Evolutionary conservation across 1,140 invertebrate species (phyloP), one percentile per base, ranked within the genome.

Genomic region (Helicoverpa armigera): DNA sequence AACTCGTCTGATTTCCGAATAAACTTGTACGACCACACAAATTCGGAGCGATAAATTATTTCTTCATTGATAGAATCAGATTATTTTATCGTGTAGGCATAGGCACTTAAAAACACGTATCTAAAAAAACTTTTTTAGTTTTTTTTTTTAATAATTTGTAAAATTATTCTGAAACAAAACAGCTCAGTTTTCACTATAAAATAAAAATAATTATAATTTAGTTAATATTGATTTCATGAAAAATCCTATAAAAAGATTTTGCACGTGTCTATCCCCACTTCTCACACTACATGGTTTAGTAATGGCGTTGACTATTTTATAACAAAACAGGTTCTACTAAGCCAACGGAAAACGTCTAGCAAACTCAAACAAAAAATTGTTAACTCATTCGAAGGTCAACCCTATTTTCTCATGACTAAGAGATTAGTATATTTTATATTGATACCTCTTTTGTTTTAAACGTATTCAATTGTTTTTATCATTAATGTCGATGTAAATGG

Each of bases 1-100:
- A 61, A 76, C 54, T 54, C 18, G 43, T 61, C 73, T 76, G 16
- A 23, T 76, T 60, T 63, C 16, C 48, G 61, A 50, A 63, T 53
- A 53, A 50, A 63, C 16, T 43, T 31, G 7, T 14, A 16, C 14
- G 14, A 58, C n/a, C 23, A 73, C 69, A 29, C 16, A 3, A 56
- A 72, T 5, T 14, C 51, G 7, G 16, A 56, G 69, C 69, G 56
- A 72, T 72, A 72, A 56, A 72, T 54, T 72, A 31, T 56, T n/a
- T 56, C 1, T 10, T 2, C 11, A 48, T 3, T 48, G 12, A 48
- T 18, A n/a, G 35, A 35, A 48, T 11, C 48, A n/a, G n/a, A 67
- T n/a, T 51, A 29, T 43, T 43, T 43, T 43, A 43, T 43, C 35
- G 0, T 7, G 5, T 43, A 43, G 35, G 35, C 35, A 43, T 1